These are phyloP conservation scores for Heterochromis multidens DNA, from an alignment of 2,113 vertebrate genomes.

Conservation along the genomic window DNA sequence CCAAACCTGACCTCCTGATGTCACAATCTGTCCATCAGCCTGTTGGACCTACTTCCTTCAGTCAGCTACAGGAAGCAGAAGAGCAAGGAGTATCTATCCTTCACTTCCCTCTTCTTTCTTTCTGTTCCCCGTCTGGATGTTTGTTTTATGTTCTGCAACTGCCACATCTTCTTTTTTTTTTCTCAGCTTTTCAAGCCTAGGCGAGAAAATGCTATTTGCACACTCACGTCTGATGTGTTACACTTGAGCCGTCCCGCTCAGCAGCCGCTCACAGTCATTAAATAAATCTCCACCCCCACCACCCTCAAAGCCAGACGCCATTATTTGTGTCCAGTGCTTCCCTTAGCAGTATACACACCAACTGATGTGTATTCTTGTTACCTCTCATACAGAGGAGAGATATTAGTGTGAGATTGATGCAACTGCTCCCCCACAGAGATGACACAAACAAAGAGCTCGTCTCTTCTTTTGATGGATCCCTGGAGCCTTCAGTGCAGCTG, in stretches of 20 bases:
- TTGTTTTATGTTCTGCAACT: slow-evolving; percentile 13
- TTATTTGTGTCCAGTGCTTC: slow-evolving; percentile 19
- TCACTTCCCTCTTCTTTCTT: neutral
- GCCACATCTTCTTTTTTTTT: neutral
- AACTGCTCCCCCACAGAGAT: neutral
- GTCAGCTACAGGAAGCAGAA: neutral
- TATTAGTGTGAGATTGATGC: slow-evolving; percentile 12
- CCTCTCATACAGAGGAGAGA: neutral
- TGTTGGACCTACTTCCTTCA: neutral
- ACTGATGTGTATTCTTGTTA: neutral
- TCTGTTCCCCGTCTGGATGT: slow-evolving; percentile 1
- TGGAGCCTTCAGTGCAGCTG: neutral
- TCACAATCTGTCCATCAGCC: slow-evolving; percentile 23
- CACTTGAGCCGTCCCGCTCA: neutral
- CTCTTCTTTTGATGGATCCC: slow-evolving; percentile 28
- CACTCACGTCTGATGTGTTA: slow-evolving; percentile 1
- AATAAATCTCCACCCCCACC: slow-evolving; percentile 12
- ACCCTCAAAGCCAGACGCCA: neutral
- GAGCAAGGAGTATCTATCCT: neutral
- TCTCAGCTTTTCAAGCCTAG: neutral
- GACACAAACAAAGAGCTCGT: neutral
- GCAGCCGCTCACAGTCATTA: slow-evolving; percentile 23
- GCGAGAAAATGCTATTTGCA: slow-evolving; percentile 24
- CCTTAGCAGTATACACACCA: slow-evolving; percentile 7
- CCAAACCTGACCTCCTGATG: slow-evolving; percentile 8